Conservation (phyloP, 2,113 vertebrate species). For the Passer domesticus region DNA sequence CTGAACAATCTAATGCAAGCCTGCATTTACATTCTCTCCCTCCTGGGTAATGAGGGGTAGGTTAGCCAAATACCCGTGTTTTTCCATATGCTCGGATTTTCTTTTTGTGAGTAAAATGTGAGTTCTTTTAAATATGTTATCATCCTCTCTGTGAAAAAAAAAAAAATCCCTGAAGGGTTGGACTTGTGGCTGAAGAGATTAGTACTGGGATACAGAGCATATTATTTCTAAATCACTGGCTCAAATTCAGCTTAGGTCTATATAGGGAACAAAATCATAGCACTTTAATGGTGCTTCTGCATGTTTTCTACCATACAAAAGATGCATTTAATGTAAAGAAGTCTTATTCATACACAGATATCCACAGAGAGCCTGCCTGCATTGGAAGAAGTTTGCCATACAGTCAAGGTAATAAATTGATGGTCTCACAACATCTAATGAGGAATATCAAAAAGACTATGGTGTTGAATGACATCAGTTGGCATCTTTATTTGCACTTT, state of each 20-base stretch:
- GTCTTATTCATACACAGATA: not conserved
- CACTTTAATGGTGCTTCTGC: not conserved
- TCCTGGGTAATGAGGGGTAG: conserved; percentile 2
- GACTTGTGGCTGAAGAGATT: conserved; percentile 32
- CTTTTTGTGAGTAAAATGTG: not conserved
- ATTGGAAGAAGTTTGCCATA: not conserved
- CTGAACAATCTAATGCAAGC: not conserved
- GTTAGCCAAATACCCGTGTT: not conserved
- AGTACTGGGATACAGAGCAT: conserved; percentile 29
- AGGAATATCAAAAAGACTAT: not conserved
- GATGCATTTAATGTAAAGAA: not conserved
- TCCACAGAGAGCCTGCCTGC: not conserved
- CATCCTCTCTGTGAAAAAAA: not conserved
- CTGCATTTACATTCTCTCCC: not conserved
- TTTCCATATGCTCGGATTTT: not conserved
- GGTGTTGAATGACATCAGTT: not conserved
- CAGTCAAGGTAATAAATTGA: not conserved
- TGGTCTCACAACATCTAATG: not conserved
- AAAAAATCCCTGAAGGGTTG: not conserved
- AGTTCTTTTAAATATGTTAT: not conserved
- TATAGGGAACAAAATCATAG: not conserved
- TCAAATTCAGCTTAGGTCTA: conserved; percentile 34
- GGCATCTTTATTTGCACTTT: not conserved
- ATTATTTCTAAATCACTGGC: conserved; percentile 30
- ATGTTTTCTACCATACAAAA: not conserved